phyloP scores from a whole-genome alignment of 2,888 invertebrate genomes.

The Isoperla grammatica region DNA sequence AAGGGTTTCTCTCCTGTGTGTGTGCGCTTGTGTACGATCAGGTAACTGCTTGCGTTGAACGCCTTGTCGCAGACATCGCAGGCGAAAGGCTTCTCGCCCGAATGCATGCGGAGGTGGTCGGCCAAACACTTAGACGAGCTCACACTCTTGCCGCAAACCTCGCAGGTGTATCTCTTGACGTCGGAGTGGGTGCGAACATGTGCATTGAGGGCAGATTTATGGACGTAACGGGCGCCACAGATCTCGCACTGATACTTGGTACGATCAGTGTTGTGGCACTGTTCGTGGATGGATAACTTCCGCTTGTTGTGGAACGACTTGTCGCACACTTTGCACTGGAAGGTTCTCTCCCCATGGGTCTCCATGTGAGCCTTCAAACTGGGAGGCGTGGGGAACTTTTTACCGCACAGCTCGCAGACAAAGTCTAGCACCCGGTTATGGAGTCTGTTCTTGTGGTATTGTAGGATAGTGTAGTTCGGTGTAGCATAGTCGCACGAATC shows the following conservation, averaged over 20 bases:
- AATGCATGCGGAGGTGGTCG: slow-evolving; percentile 14
- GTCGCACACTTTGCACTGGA: slow-evolving; percentile 41
- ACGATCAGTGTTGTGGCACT: slow-evolving; percentile 18
- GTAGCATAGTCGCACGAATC: slow-evolving; percentile 38
- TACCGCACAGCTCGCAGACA: slow-evolving; percentile 41
- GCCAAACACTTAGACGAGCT: background rate
- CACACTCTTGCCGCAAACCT: background rate
- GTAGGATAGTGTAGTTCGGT: slow-evolving; percentile 39
- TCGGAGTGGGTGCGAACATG: slow-evolving; percentile 45
- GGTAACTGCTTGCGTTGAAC: background rate
- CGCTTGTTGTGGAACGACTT: background rate
- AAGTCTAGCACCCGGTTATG: slow-evolving; percentile 35
- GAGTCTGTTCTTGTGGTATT: slow-evolving; percentile 38
- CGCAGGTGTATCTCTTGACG: background rate
- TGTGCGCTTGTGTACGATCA: background rate
- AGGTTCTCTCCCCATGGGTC: slow-evolving; percentile 41
- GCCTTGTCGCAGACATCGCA: background rate
- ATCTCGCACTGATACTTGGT: slow-evolving; percentile 40
- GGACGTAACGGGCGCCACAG: slow-evolving; percentile 39
- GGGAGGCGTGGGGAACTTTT: slow-evolving; percentile 34
- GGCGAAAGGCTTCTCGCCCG: slow-evolving; percentile 16
- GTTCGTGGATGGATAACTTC: slow-evolving; percentile 19
- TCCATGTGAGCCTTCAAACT: slow-evolving; percentile 36
- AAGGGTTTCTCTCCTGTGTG: background rate
- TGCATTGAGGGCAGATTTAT: slow-evolving; percentile 40